These are phyloP conservation scores for Neelides sp. DNA, from an alignment of 1,140 invertebrate genomes.

Conservation along the genomic window DNA sequence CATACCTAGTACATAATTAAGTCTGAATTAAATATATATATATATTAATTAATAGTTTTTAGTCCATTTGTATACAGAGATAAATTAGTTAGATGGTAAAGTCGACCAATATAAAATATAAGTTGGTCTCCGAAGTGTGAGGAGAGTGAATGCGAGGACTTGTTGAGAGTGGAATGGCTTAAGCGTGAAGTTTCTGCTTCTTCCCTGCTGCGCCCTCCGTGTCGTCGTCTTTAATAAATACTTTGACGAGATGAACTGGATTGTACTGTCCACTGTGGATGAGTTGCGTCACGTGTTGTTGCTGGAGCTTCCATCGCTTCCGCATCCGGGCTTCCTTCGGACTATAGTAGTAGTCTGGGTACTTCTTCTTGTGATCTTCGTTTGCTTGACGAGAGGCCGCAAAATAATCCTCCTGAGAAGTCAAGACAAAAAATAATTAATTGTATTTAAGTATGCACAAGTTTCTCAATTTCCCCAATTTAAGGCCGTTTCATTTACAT, in stretches of 20 bases:
- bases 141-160: no score
- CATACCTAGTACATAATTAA: no score
- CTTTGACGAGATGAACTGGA: constrained; percentile 28
- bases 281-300: constrained; percentile 27
- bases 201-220: no score
- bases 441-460: not conserved
- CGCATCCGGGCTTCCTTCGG: constrained; percentile 37
- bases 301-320: constrained; percentile 34
- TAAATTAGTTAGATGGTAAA: no score
- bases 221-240: constrained; percentile 25
- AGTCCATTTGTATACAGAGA: no score
- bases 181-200: no score
- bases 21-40: no score
- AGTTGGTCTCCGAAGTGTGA: no score
- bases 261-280: constrained; percentile 26
- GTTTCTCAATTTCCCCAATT: not conserved
- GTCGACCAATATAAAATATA: no score
- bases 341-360: constrained; percentile 43
- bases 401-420: constrained; percentile 44
- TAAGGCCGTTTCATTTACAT: not conserved
- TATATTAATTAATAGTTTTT: no score
- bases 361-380: constrained; percentile 49
- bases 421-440: not conserved
- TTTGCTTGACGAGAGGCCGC: constrained; percentile 44
- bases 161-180: no score